Evolutionary conservation across 2,113 vertebrate genomes (phyloP).

Genomic region (Perca schrenkii): DNA sequence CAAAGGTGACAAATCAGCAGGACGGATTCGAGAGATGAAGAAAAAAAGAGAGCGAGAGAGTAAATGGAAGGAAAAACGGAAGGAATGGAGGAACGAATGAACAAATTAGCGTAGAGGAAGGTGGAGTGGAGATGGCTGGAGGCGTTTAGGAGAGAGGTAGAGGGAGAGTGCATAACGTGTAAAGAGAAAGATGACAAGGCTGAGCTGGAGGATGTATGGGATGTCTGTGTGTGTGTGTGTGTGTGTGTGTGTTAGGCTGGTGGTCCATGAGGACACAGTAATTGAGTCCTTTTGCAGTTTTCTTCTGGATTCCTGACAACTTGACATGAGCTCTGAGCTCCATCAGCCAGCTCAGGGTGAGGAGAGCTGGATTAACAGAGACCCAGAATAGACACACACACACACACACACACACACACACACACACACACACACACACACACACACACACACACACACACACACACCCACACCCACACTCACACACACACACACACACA

Average conservation of each 20-base stretch:
- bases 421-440: neutral
- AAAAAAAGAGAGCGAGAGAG: neutral
- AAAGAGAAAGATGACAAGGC: neutral
- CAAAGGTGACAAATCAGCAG: neutral
- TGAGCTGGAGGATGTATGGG: neutral
- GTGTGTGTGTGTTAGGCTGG: neutral
- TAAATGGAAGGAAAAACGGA: neutral
- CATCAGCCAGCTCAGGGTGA: conserved; percentile 13
- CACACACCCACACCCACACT: neutral
- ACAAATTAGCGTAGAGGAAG: neutral
- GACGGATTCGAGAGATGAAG: neutral
- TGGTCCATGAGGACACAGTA: neutral
- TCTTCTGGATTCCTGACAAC: conserved; percentile 6
- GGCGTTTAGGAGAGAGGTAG: neutral
- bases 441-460: neutral
- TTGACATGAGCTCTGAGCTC: conserved; percentile 24
- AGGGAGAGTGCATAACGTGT: neutral
- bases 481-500: conserved; percentile 8
- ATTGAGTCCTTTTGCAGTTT: conserved; percentile 30
- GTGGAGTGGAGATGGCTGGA: neutral
- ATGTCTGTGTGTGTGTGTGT: neutral
- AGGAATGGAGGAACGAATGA: neutral
- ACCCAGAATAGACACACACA: conserved; percentile 7
- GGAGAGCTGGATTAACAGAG: neutral
- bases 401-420: neutral